phyloP scores from a whole-genome alignment of 2,888 invertebrate genomes.

The Hirtodrosophila confusa region DNA sequence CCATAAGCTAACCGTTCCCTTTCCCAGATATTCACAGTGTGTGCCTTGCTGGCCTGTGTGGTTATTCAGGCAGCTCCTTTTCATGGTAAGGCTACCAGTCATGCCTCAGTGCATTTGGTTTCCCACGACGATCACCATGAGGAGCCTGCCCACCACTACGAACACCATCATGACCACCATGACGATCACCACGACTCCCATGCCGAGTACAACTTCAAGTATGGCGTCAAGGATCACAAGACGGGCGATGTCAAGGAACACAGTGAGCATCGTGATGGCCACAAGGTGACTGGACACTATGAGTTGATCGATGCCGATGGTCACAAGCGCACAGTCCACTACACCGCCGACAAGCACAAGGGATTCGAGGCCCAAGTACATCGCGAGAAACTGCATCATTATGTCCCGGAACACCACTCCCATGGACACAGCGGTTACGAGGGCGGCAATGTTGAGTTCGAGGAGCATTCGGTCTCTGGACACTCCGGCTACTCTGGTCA shows the following conservation, averaged over 20 bases:
- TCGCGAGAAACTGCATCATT: constrained; percentile 68
- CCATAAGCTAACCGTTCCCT: not conserved
- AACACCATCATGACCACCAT: constrained; percentile 44
- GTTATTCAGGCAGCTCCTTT: constrained; percentile 51
- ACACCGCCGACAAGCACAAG: constrained; percentile 78
- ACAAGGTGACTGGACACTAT: constrained; percentile 78
- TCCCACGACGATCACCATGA: constrained; percentile 67
- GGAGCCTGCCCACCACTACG: constrained; percentile 37
- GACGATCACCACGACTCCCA: constrained; percentile 67
- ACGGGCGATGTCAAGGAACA: constrained; percentile 76
- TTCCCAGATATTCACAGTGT: constrained; percentile 51
- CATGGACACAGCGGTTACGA: constrained; percentile 68
- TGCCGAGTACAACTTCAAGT: constrained; percentile 73
- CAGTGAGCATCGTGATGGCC: constrained; percentile 71
- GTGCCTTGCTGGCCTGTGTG: constrained; percentile 55
- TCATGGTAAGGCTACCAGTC: constrained; percentile 70
- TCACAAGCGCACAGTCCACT: constrained; percentile 78
- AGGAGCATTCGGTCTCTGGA: constrained; percentile 58
- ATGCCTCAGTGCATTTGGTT: constrained; percentile 72
- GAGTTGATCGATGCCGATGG: constrained; percentile 80
- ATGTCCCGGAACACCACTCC: constrained; percentile 52
- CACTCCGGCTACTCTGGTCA: constrained; percentile 42
- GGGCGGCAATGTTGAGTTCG: constrained; percentile 67
- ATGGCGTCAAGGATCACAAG: constrained; percentile 76
- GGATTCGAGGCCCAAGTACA: constrained; percentile 75